A percentile compares a stretch with the other conserved stretches of the same genome.
phyloP scores from a whole-genome alignment of 2,888 invertebrate species.

The Lagria hirta region DNA sequence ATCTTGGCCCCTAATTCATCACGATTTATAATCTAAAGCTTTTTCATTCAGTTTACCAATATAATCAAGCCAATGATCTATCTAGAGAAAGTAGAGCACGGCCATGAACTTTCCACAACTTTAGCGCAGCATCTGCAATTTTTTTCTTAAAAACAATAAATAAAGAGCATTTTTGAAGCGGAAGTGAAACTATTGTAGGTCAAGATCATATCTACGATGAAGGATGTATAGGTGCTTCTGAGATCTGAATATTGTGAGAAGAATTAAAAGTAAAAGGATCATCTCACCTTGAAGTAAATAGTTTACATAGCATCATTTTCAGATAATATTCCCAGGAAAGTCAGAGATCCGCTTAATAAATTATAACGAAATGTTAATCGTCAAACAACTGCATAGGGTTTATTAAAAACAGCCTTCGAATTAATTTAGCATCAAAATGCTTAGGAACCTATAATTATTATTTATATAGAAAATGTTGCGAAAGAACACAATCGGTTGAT shows the following conservation, averaged over 20 bases:
- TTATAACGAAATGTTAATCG: constrained; percentile 9
- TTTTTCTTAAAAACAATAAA: constrained; percentile 6
- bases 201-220: constrained; percentile 9
- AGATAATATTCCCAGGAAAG: constrained; percentile 9
- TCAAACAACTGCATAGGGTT: too few species aligned
- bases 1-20: too few species aligned
- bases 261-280: constrained; percentile 33
- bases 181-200: constrained; percentile 7
- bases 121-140: constrained; percentile 12
- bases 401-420: too few species aligned
- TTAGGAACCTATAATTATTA: too few species aligned
- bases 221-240: too few species aligned
- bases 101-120: constrained; percentile 40
- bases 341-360: constrained; percentile 9
- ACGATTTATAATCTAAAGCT: too few species aligned
- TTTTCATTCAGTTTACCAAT: too few species aligned
- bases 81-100: constrained; percentile 40
- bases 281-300: constrained; percentile 29
- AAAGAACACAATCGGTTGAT: too few species aligned
- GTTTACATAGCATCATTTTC: constrained; percentile 26
- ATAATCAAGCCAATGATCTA: neutral
- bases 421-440: too few species aligned
- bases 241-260: neutral
- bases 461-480: too few species aligned
- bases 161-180: constrained; percentile 7